Percentiles rank a stretch among this genome's conserved stretches.
phyloP scores from a whole-genome alignment of 1,140 invertebrate genomes.

The Diprion similis region DNA sequence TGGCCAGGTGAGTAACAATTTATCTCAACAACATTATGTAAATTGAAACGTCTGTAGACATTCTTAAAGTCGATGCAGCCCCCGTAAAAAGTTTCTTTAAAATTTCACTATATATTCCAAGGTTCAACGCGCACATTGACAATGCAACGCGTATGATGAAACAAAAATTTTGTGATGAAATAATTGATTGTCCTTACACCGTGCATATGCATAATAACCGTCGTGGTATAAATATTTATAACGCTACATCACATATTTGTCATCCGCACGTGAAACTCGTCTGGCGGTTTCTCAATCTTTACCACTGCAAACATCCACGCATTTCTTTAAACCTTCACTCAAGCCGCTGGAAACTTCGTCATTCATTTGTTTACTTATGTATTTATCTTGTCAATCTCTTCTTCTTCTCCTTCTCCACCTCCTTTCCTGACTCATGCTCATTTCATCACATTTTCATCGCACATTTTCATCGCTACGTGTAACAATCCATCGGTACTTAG shows the following conservation, averaged over 20 bases:
- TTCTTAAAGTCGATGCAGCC: slow-evolving; percentile 7
- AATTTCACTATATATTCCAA: no score
- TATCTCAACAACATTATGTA: background rate
- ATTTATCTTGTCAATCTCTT: no score
- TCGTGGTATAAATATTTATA: no score
- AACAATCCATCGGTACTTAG: no score
- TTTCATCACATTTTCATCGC: no score
- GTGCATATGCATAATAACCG: no score
- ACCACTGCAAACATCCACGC: background rate
- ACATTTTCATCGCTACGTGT: no score
- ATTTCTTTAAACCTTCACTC: slow-evolving; percentile 20
- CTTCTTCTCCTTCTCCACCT: no score
- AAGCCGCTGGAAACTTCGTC: background rate
- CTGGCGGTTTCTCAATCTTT: background rate
- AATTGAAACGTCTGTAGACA: background rate
- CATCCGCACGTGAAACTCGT: slow-evolving; percentile 2
- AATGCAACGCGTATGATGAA: background rate
- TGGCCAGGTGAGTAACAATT: slow-evolving; percentile 61
- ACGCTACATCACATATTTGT: no score
- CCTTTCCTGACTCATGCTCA: no score
- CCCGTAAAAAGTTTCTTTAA: background rate
- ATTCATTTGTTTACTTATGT: no score
- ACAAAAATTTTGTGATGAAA: background rate
- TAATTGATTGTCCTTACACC: background rate
- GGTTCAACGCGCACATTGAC: slow-evolving; percentile 9